A percentile compares a stretch with the other conserved stretches of the same genome.
Evolutionary conservation across 1,140 invertebrate species (phyloP).

Genomic region (Hydropsyche tenuis): DNA sequence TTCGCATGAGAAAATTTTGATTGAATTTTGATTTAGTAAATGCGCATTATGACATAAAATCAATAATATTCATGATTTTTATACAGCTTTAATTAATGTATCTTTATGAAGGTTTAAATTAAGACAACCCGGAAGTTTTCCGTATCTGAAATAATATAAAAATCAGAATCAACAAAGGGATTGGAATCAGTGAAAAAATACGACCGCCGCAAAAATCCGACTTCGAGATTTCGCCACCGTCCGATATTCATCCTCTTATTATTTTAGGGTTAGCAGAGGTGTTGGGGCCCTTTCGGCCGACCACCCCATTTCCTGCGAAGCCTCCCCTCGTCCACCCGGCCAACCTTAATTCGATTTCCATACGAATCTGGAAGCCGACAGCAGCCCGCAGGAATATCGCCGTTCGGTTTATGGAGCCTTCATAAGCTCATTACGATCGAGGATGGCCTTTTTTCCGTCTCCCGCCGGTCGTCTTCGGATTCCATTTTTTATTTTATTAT

Average conservation of each 20-base stretch:
- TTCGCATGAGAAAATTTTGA: too few relatives aligned
- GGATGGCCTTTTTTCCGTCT: neutral
- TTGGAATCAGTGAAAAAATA: neutral
- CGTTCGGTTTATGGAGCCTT: slow-evolving; percentile 8
- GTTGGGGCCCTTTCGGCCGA: neutral
- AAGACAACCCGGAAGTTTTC: too few relatives aligned
- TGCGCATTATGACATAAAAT: too few relatives aligned
- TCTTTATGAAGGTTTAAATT: too few relatives aligned
- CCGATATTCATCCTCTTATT: neutral
- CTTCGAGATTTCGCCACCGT: neutral
- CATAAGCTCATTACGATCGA: slow-evolving; percentile 11
- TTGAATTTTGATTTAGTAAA: too few relatives aligned
- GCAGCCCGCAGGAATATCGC: neutral
- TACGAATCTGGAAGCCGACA: slow-evolving; percentile 1
- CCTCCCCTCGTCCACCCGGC: neutral
- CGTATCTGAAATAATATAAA: too few relatives aligned
- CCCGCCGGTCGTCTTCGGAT: neutral
- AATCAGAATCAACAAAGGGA: neutral
- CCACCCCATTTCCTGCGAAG: neutral
- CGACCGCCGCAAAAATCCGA: neutral
- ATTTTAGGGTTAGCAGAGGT: neutral
- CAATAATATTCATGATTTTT: too few relatives aligned
- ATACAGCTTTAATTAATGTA: too few relatives aligned
- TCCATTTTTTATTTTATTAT: neutral
- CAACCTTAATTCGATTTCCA: slow-evolving; percentile 30